Percentiles rank a stretch among this genome's conserved stretches.
These are phyloP conservation scores for Egretta garzetta DNA, from an alignment of 2,113 vertebrate genomes.

Conservation along the genomic window DNA sequence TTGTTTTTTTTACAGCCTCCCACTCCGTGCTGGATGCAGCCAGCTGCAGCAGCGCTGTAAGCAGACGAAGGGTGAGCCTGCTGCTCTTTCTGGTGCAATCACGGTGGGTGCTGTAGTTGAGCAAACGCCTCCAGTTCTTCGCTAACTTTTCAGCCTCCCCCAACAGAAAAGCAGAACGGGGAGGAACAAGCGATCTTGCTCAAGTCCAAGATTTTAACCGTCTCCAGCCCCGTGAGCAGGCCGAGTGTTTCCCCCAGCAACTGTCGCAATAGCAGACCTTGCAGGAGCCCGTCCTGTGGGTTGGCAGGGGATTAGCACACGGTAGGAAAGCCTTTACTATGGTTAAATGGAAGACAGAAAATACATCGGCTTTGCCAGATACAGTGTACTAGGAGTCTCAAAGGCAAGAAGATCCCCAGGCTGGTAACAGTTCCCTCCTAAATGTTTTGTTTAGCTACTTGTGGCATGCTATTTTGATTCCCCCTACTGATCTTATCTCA, in stretches of 20 bases:
- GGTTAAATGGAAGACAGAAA: neutral
- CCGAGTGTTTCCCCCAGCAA: neutral
- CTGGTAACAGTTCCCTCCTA: neutral
- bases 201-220: neutral
- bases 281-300: neutral
- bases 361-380: neutral
- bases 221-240: accelerated
- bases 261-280: neutral
- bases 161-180: neutral
- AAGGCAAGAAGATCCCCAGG: neutral
- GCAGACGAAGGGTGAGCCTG: neutral
- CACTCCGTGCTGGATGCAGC: neutral
- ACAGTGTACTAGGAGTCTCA: neutral
- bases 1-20: accelerated
- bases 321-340: neutral
- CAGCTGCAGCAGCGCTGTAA: neutral
- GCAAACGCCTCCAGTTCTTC: neutral
- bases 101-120: neutral
- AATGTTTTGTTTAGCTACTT: neutral
- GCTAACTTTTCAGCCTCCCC: neutral
- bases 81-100: neutral
- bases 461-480: neutral
- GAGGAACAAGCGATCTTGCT: neutral
- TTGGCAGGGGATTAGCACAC: neutral
- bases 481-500: neutral